These are phyloP conservation scores for Drosophila maculinotata DNA, from an alignment of 2,888 invertebrate genomes.

Conservation along the genomic window DNA sequence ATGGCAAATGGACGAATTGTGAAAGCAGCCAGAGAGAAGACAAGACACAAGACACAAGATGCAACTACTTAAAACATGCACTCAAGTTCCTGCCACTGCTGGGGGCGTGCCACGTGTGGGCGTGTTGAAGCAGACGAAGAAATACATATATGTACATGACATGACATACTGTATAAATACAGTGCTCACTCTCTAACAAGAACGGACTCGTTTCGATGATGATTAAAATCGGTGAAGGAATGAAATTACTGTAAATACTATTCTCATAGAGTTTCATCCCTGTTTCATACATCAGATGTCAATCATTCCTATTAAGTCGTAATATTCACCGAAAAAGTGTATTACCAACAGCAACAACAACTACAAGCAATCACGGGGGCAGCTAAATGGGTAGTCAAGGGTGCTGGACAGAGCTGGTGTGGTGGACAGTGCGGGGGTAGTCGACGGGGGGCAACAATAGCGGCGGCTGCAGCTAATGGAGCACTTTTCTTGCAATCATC, in stretches of 20 bases:
- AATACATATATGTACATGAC: not conserved
- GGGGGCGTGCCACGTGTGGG: slow-evolving; percentile 4
- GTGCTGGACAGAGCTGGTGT: no score
- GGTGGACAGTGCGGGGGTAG: no score
- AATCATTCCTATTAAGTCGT: not conserved
- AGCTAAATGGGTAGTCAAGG: slow-evolving; percentile 17
- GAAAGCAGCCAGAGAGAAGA: slow-evolving; percentile 23
- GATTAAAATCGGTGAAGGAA: not conserved
- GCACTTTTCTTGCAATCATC: slow-evolving; percentile 50
- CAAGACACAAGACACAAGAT: slow-evolving; percentile 16
- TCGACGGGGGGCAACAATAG: slow-evolving; percentile 6
- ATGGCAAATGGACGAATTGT: slow-evolving; percentile 33
- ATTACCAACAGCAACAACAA: slow-evolving; percentile 13
- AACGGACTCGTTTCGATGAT: no score
- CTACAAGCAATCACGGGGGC: slow-evolving; percentile 22
- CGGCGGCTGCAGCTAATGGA: slow-evolving; percentile 42
- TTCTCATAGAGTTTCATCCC: not conserved
- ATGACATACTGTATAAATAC: no score
- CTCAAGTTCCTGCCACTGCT: no score
- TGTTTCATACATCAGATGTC: no score
- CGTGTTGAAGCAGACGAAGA: not conserved
- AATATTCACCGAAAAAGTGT: slow-evolving; percentile 2
- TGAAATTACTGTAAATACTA: not conserved
- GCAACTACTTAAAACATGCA: not conserved
- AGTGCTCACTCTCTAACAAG: no score